These are phyloP conservation scores for Bombus huntii DNA, from an alignment of 1,140 invertebrate species.

Conservation along the genomic window DNA sequence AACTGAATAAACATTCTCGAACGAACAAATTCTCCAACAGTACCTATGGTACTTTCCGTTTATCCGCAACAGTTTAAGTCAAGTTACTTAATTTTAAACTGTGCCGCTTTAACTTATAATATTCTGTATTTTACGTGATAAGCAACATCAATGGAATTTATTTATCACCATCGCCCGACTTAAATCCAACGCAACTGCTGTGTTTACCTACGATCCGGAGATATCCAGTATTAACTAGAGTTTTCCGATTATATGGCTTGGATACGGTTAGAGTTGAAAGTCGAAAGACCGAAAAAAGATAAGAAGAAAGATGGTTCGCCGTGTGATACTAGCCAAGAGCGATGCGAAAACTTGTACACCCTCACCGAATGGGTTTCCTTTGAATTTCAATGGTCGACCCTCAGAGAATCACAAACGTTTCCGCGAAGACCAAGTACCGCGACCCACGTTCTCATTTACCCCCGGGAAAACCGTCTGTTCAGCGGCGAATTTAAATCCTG, in stretches of 20 bases:
- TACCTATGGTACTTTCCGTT: no score
- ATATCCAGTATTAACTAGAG: no score
- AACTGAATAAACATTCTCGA: no score
- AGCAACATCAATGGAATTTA: no score
- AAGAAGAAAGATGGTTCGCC: constrained; percentile 24
- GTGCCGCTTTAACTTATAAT: no score
- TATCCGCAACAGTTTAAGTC: no score
- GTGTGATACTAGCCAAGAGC: constrained; percentile 20
- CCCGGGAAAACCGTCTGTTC: constrained; percentile 15
- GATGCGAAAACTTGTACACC: constrained; percentile 41
- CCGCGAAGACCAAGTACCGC: constrained; percentile 41
- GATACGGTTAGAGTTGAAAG: not conserved
- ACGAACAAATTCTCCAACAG: no score
- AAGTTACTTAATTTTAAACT: no score
- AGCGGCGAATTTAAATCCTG: constrained; percentile 35
- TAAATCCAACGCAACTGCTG: no score
- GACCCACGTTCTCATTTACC: constrained; percentile 50
- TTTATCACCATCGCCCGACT: no score
- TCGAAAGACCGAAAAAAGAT: not conserved
- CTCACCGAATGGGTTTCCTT: constrained; percentile 34
- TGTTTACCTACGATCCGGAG: no score
- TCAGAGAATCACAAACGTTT: constrained; percentile 48
- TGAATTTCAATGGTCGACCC: constrained; percentile 62
- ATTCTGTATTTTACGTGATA: no score
- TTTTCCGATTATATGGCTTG: not conserved